Percentiles rank a stretch among this genome's conserved stretches.
Conservation (phyloP, 2,113 vertebrate genomes). For the Eubucco bourcierii region DNA sequence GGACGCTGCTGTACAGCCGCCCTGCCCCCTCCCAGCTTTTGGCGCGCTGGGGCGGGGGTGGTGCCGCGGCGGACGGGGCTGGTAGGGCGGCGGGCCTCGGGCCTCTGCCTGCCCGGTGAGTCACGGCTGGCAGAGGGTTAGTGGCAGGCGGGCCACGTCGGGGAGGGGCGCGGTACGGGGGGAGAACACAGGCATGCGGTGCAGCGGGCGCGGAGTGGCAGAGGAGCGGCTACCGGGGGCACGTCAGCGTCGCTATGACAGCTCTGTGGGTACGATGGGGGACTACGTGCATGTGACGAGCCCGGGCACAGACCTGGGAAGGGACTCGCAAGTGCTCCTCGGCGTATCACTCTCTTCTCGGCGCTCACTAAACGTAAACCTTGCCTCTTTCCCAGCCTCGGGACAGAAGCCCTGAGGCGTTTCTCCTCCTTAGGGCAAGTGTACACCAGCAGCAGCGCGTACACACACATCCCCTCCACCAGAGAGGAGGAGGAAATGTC, state of each 20-base stretch:
- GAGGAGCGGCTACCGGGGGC: neutral
- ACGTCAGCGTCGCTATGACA: neutral
- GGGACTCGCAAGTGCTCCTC: constrained; percentile 68
- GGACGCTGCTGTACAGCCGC: neutral
- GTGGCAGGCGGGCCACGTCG: constrained; percentile 65
- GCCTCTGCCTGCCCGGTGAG: constrained; percentile 62
- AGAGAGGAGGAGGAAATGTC: constrained; percentile 13
- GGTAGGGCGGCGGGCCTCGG: neutral
- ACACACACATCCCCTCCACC: neutral
- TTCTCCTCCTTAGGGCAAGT: constrained; percentile 21
- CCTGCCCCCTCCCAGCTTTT: constrained; percentile 6
- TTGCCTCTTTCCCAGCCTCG: neutral
- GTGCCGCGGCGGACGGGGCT: neutral
- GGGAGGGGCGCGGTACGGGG: neutral
- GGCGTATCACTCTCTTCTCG: constrained; percentile 50
- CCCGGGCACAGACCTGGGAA: constrained; percentile 76
- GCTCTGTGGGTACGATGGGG: neutral
- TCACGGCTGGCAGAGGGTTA: constrained; percentile 71
- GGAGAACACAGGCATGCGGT: neutral
- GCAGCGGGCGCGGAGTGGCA: neutral
- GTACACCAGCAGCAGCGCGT: neutral
- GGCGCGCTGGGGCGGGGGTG: neutral
- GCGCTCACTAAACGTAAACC: constrained; percentile 44
- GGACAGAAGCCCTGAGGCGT: neutral
- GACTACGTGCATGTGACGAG: neutral